phyloP scores from a whole-genome alignment of 2,113 vertebrate species.

The Sinosuthora webbiana region DNA sequence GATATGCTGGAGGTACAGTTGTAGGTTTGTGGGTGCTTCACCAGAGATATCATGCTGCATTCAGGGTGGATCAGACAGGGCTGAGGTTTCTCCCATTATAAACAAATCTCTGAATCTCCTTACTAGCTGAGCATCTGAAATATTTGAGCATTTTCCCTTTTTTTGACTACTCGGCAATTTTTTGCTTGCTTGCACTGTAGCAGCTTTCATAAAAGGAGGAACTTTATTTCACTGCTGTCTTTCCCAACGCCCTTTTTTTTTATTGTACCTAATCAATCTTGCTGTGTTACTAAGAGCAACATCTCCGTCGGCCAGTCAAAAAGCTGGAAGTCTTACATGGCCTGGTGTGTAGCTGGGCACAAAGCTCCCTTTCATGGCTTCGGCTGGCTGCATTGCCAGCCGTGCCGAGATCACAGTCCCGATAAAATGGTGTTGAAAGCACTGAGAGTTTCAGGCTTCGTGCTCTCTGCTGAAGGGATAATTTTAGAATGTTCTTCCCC shows the following conservation, averaged over 20 bases:
- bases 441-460: conserved; percentile 20
- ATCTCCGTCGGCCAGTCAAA: not conserved
- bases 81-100: not conserved
- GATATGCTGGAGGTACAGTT: not conserved
- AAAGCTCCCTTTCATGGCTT: conserved; percentile 49
- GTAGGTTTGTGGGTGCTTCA: not conserved
- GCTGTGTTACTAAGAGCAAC: conserved; percentile 39
- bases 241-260: not conserved
- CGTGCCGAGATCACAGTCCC: not conserved
- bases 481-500: conserved; percentile 64
- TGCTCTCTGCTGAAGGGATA: conserved; percentile 26
- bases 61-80: not conserved
- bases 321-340: conserved; percentile 4
- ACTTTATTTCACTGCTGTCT: not conserved
- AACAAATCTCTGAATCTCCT: not conserved
- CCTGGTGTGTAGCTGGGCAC: conserved; percentile 16
- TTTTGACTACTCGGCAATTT: not conserved
- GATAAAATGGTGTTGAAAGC: conserved; percentile 46
- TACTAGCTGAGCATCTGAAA: not conserved
- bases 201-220: not conserved
- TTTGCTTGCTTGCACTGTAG: not conserved
- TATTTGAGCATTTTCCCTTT: not conserved
- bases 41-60: not conserved
- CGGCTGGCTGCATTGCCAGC: not conserved
- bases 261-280: conserved; percentile 22